These are phyloP conservation scores for Drosophila persimilis DNA, from an alignment of 1,140 invertebrate species.

Conservation along the genomic window DNA sequence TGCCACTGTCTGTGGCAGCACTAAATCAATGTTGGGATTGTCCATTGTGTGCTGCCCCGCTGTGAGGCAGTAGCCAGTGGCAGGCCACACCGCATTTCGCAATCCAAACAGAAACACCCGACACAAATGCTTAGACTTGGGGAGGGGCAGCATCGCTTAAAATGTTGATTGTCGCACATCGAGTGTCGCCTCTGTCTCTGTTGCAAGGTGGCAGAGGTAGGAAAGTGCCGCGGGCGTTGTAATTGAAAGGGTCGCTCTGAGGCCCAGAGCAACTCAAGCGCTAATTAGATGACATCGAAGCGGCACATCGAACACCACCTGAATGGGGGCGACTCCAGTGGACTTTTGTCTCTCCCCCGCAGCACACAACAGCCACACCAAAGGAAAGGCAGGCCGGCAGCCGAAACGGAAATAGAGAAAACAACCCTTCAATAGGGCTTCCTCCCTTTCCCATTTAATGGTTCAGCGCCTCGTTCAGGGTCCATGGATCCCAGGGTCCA, in stretches of 20 bases:
- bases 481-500: neutral
- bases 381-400: neutral
- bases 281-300: slow-evolving; percentile 32
- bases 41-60: neutral
- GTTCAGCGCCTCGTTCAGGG: slow-evolving; percentile 9
- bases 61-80: slow-evolving; percentile 3
- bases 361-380: neutral
- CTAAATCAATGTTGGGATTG: slow-evolving; percentile 36
- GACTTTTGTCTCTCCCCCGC: neutral
- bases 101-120: slow-evolving; percentile 29
- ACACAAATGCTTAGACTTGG: slow-evolving; percentile 29
- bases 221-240: neutral
- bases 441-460: slow-evolving; percentile 34
- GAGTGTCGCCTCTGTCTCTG: slow-evolving; percentile 3
- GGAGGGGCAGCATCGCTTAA: slow-evolving; percentile 24
- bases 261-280: slow-evolving; percentile 2
- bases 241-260: neutral
- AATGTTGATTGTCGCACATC: slow-evolving; percentile 38
- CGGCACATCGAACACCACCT: slow-evolving; percentile 25
- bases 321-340: neutral
- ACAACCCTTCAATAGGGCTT: slow-evolving; percentile 14
- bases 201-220: neutral
- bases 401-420: slow-evolving; percentile 28
- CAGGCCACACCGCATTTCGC: slow-evolving; percentile 20
- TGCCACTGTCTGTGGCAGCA: slow-evolving; percentile 22